These are phyloP conservation scores for Chesias legatella DNA, from an alignment of 2,888 invertebrate genomes.

Conservation along the genomic window DNA sequence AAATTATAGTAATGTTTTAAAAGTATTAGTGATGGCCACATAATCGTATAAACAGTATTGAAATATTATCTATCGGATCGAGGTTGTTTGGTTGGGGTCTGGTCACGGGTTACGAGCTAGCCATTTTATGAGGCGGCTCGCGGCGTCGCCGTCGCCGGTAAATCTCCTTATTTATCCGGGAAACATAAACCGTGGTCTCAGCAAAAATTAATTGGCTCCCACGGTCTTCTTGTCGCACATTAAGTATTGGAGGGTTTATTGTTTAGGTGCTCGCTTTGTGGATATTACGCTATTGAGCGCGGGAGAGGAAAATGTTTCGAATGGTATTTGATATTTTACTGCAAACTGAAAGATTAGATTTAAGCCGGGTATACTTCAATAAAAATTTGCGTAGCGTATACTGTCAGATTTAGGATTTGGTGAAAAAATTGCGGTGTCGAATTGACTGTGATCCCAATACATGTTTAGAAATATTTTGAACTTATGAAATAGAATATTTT, in stretches of 20 bases:
- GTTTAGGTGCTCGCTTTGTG: conserved; percentile 29
- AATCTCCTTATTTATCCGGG: conserved; percentile 78
- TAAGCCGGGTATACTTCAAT: conserved; percentile 8
- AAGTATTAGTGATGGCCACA: too few species aligned
- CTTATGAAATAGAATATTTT: too few species aligned
- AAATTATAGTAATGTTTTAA: too few species aligned
- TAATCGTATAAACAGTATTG: too few species aligned
- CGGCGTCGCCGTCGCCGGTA: conserved; percentile 67
- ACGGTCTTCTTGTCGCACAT: conserved; percentile 64
- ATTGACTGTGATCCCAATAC: conserved; percentile 1
- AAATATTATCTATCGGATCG: not conserved
- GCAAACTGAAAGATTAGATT: conserved; percentile 15
- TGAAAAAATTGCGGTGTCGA: conserved; percentile 2
- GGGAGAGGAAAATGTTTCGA: conserved; percentile 14
- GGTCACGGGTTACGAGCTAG: conserved; percentile 66
- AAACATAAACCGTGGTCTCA: conserved; percentile 74
- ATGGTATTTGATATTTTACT: conserved; percentile 16
- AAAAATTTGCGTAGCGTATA: conserved; percentile 11
- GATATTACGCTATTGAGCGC: conserved; percentile 12
- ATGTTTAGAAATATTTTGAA: too few species aligned
- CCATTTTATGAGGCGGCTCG: conserved; percentile 66
- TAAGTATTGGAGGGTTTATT: conserved; percentile 62
- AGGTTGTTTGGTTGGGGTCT: conserved; percentile 48
- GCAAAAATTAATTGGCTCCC: conserved; percentile 77
- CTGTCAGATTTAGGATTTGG: conserved; percentile 5